Conservation (phyloP, 2,888 invertebrate genomes). For the Argyresthia goedartella region DNA sequence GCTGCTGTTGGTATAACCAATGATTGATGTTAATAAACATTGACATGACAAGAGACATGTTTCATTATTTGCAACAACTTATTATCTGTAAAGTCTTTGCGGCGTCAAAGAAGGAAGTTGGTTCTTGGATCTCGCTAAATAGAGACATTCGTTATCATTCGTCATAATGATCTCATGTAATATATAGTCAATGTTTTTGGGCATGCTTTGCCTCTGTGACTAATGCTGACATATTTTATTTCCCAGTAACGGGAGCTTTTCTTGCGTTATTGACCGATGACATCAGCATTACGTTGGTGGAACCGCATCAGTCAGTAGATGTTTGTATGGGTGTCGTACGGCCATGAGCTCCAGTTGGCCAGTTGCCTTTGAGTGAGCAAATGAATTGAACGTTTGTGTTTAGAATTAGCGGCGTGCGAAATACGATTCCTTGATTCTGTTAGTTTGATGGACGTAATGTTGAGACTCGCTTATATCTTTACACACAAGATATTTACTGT, state of each 20-base stretch:
- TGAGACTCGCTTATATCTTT: no score
- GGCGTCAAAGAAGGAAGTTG: no score
- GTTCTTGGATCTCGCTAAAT: no score
- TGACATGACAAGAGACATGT: no score
- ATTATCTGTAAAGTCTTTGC: no score
- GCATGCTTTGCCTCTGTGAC: conserved; percentile 18
- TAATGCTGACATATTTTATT: conserved; percentile 30
- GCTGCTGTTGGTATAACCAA: no score
- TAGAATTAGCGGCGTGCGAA: conserved; percentile 37
- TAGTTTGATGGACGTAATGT: no score
- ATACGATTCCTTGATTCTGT: conserved; percentile 1
- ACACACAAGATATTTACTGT: no score
- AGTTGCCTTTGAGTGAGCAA: conserved; percentile 42
- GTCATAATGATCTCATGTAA: no score
- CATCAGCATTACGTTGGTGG: conserved; percentile 44
- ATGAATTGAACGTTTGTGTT: conserved; percentile 44
- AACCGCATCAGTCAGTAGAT: conserved; percentile 11
- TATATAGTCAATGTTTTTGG: background rate
- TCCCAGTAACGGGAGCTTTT: conserved; percentile 38
- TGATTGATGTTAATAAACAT: no score
- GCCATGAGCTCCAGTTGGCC: conserved; percentile 35
- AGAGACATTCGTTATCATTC: no score
- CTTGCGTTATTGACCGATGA: conserved; percentile 29
- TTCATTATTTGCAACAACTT: no score
- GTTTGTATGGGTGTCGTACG: background rate